These are phyloP conservation scores for Rhea americana DNA, from an alignment of 2,113 vertebrate species.

Conservation along the genomic window DNA sequence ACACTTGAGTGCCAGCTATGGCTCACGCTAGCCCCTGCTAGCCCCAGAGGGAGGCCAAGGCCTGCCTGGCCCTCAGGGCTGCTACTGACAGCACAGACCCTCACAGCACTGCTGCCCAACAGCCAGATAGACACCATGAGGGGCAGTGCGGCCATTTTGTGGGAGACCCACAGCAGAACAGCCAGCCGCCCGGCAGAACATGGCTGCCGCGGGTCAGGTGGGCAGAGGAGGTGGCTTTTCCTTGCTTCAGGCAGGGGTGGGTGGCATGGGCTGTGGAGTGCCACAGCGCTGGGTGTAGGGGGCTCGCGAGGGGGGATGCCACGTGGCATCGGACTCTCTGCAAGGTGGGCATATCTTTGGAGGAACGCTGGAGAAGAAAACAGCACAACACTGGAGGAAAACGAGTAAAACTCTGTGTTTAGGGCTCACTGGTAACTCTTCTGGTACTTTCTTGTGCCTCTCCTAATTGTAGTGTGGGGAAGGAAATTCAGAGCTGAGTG, in stretches of 20 bases:
- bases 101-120: background rate
- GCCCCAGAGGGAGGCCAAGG: background rate
- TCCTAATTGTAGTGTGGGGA: background rate
- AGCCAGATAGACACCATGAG: too few relatives aligned
- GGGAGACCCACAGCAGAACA: too few relatives aligned
- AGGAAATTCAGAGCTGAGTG: background rate
- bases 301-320: too few relatives aligned
- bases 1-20: background rate
- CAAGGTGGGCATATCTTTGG: background rate
- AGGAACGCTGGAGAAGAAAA: too few relatives aligned
- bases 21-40: background rate
- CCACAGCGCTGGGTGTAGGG: too few relatives aligned
- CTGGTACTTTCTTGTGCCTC: accelerated
- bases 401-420: background rate
- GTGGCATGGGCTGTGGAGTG: accelerated
- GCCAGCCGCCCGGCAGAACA: background rate
- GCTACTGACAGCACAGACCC: too few relatives aligned
- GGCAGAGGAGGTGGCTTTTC: too few relatives aligned
- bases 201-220: background rate
- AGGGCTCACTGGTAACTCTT: background rate
- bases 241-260: too few relatives aligned
- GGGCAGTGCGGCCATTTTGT: background rate
- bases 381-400: accelerated
- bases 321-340: too few relatives aligned
- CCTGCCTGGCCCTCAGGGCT: background rate